Conservation (phyloP, 2,888 invertebrate species). For the Tetragonisca angustula region DNA sequence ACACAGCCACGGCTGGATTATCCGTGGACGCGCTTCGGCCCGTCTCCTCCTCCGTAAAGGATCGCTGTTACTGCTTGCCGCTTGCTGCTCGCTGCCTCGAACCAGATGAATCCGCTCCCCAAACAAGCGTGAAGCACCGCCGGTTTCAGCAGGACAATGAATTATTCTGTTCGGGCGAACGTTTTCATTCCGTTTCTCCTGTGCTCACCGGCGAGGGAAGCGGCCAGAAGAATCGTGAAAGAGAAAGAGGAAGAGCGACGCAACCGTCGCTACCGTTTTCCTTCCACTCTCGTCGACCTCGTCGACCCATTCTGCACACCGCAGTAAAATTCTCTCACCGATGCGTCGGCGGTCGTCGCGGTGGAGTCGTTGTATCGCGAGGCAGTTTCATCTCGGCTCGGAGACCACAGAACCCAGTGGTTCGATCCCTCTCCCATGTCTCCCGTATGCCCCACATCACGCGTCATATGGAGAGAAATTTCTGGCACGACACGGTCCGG, state of each 20-base stretch:
- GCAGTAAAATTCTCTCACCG: background rate
- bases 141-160: conserved; percentile 75
- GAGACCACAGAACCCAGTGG: conserved; percentile 43
- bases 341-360: conserved; percentile 39
- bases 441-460: conserved; percentile 54
- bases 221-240: conserved; percentile 52
- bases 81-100: conserved; percentile 35
- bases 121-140: conserved; percentile 75
- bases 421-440: conserved; percentile 8
- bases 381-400: conserved; percentile 68
- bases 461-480: conserved; percentile 55
- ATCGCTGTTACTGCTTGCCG: conserved; percentile 40
- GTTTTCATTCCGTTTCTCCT: conserved; percentile 77
- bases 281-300: background rate
- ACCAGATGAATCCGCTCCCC: conserved; percentile 69
- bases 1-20: conserved; percentile 55
- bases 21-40: conserved; percentile 46
- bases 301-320: conserved; percentile 22
- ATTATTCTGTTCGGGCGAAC: conserved; percentile 79
- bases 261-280: conserved; percentile 25
- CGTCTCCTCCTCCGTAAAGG: conserved; percentile 53
- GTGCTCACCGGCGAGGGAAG: conserved; percentile 47
- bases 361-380: conserved; percentile 62
- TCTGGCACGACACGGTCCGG: conserved; percentile 57
- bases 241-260: conserved; percentile 51